phyloP scores from a whole-genome alignment of 1,140 invertebrate species.

The Yoshiicerus persimilis region DNA sequence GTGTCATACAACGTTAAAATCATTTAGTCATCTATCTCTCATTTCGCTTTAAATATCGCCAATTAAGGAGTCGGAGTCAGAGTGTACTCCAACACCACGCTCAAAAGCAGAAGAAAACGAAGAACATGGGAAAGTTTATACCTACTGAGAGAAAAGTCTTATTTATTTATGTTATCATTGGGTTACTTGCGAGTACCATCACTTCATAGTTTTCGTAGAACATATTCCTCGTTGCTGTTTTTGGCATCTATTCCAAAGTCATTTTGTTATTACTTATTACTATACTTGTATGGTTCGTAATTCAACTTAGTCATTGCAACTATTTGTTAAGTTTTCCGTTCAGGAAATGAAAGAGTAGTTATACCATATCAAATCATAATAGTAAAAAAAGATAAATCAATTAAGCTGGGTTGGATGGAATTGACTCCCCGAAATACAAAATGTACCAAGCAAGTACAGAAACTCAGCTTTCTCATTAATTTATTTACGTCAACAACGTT shows the following conservation, averaged over 20 bases:
- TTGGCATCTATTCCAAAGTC: slow-evolving; percentile 14
- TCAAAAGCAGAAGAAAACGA: neutral
- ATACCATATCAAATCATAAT: neutral
- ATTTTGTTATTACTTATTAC: neutral
- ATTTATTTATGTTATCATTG: neutral
- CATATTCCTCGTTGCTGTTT: neutral
- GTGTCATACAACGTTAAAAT: neutral
- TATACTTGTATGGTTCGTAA: neutral
- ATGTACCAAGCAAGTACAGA: neutral
- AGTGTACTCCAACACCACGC: neutral
- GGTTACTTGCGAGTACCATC: neutral
- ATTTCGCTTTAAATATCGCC: neutral
- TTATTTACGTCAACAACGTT: neutral
- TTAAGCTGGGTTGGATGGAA: neutral
- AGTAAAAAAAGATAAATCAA: neutral
- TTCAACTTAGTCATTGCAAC: neutral
- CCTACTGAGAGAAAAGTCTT: neutral
- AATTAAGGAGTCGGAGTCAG: neutral
- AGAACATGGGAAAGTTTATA: neutral
- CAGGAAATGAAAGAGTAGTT: neutral
- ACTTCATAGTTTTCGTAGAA: neutral
- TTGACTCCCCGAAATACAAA: neutral
- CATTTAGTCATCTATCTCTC: neutral
- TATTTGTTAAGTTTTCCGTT: neutral
- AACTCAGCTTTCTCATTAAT: neutral